Evolutionary conservation across 2,888 invertebrate genomes (phyloP), one percentile per base, ranked within the genome.

Genomic region (Drosophila birchii): DNA sequence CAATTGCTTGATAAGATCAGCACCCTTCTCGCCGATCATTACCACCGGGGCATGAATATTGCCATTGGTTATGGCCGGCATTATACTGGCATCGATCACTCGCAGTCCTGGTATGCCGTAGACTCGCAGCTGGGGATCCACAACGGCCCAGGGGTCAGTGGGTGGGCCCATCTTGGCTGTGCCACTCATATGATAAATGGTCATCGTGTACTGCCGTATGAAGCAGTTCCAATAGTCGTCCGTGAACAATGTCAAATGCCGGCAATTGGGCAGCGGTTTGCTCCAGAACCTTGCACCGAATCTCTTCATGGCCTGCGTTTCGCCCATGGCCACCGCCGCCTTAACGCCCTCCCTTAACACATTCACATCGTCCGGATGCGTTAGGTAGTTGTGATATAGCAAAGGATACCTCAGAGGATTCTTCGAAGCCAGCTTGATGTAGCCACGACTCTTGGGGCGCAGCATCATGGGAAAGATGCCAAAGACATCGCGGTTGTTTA

Each of bases 341-440:
- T 98, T 98, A 0, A 97, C 96, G 16, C 97, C 97, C 92, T 97
- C 97, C 26, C 97, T 93, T 58, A 98, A 92, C 0, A 96, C 96
- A 34, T 95, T 94, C 0, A 97, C 95, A 84, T 98, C 98, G 71
- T 96, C 95, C 0, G 96, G 96, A 91, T 97, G 96, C 0, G 97
- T 96, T 72, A 99, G 93, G 90, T 99, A 99, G 91, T 98, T 98
- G 88, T 98, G 98, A 84, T 97, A 96, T 90, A 99, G 94, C 6
- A 97, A 93, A 0, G 99, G 99, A 91, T 97, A 96, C 9, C 96
- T 95, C 89, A 95, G 91, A 0, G 96, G 96, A 92, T 96, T 95
- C 55, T 94, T 94, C 0, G 95, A 94, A 51, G 94, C 94, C 2
- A 98, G 92, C 79, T 95, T 96, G 0, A 99, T 94, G 79, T 94